Evolutionary conservation across 2,113 vertebrate genomes (phyloP), one percentile per base, ranked within the genome.

Genomic region (Ceyx melanurus): DNA sequence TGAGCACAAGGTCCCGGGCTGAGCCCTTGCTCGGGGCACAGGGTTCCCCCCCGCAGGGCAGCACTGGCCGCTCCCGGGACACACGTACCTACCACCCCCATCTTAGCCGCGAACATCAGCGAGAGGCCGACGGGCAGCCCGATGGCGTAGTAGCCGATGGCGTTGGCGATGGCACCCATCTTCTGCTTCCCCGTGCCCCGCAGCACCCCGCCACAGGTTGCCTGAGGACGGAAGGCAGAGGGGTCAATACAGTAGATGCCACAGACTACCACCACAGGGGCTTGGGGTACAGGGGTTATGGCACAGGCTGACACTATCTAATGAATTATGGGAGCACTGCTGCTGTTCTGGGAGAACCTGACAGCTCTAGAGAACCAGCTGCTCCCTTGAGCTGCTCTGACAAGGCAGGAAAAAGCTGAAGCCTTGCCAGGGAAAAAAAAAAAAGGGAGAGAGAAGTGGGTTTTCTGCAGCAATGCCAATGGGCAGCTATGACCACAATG

Each of bases 181-280:
- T 98, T 99, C 98, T 99, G 99, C 86, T 98, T 98, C 8, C 99
- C 99, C 0, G 97, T 96, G 5, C 98, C 99, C 77, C 98, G 95
- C 91, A 99, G 96, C 87, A 99, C 97, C 3, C 99, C 99, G 0
- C 97, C 97, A 6, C 97, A 97, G 1, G 99, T 98, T 5, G 97
- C 98, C 99, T 99, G 86, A 3, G 29, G 64, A 82, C 31, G 77
- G 33, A 3, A 0, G 65, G 60, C 42, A 84, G 5, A 78, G 33
- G 22, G 19, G 21, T 33, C 28, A 33, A 11, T 2, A 3, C 11
- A 50, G 46, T 35, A 17, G 0, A 1, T 58, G 58, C 72, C 25
- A 12, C 2, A 16, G 64, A 22, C 50, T 9, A 3, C 12, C 42
- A 11, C 18, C 33, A 6, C 31, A 15, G 26, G 42, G 42, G 13